Base-by-base conservation (phyloP, 2,888 invertebrate species). In the Parnassius mnemosyne region DNA sequence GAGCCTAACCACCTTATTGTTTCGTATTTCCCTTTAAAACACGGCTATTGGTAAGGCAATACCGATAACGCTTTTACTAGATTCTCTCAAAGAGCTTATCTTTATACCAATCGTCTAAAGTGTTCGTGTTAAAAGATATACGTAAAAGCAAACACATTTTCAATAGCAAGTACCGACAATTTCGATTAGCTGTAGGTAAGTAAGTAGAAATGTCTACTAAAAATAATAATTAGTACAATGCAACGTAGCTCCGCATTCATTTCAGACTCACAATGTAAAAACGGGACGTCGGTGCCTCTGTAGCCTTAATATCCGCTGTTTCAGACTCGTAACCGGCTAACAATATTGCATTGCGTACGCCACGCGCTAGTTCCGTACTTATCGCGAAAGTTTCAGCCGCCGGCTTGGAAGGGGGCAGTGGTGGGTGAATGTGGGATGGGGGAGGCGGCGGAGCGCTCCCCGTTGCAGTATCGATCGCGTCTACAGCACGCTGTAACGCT, bases 341-440 rank as follows among this genome's bases (percentile, higher is more conserved):
- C 90, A 89, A 89, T 91, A 90, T 91, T 90, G 90, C 88, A 83
- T 88, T 90, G 90, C 90, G 90, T 91, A 89, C 49, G 13, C 83
- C 84, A 89, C 90, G 89, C 90, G 90, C 85, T 90, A 89, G 89
- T 89, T 89, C 84, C 82, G 86, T 88, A 91, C 89, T 90, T 90
- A 89, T 89, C 89, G 87, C 86, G 83, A 89, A 91, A 91, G 83
- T 91, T 91, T 88, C 89, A 88, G 89, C 84, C 84, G 75, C 44
- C 70, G 70, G 68, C 65, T 60, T 63, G 63, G 81, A 77, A 74
- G 70, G 74, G 71, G 69, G 67, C 63, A 60, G 53, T 64, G 68
- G 70, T 69, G 73, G 73, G 63, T 64, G 69, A 64, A 64, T 64
- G 62, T 43, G 66, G 67, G 67, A 67, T 64, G 59, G 70, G 70